A percentile compares a stretch with the other conserved stretches of the same genome.
These are phyloP conservation scores for Ceratitis capitata DNA, from an alignment of 1,140 invertebrate species.

Conservation along the genomic window DNA sequence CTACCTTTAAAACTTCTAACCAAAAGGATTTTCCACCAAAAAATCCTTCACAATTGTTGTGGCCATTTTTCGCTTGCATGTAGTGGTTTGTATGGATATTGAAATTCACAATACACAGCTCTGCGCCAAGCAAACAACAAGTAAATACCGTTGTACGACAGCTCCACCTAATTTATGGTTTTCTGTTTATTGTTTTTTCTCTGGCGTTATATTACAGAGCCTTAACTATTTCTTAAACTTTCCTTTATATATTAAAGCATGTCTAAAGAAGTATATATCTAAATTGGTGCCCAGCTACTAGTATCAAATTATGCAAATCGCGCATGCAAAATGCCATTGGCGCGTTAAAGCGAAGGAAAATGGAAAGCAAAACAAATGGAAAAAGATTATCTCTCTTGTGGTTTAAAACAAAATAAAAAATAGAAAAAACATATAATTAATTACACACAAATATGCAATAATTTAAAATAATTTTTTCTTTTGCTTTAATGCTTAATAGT, in stretches of 20 bases:
- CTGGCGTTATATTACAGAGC: neutral
- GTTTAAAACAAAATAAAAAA: too few species aligned
- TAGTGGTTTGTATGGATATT: neutral
- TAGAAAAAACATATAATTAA: too few species aligned
- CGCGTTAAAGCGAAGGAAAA: neutral
- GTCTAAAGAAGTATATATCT: too few species aligned
- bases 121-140: neutral
- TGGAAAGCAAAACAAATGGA: neutral
- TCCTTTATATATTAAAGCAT: too few species aligned
- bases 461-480: too few species aligned
- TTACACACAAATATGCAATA: too few species aligned
- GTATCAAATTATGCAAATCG: neutral
- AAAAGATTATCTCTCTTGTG: too few species aligned
- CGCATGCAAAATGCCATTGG: neutral
- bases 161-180: neutral
- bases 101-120: neutral
- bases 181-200: neutral
- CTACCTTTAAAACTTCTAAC: too few species aligned
- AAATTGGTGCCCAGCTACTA: neutral
- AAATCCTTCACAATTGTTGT: neutral
- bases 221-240: too few species aligned
- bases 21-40: neutral
- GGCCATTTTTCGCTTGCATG: neutral
- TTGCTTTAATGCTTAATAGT: too few species aligned
- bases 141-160: neutral